These are phyloP conservation scores for Ceyx erithaca DNA, from an alignment of 2,797 vertebrate species.

Conservation along the genomic window DNA sequence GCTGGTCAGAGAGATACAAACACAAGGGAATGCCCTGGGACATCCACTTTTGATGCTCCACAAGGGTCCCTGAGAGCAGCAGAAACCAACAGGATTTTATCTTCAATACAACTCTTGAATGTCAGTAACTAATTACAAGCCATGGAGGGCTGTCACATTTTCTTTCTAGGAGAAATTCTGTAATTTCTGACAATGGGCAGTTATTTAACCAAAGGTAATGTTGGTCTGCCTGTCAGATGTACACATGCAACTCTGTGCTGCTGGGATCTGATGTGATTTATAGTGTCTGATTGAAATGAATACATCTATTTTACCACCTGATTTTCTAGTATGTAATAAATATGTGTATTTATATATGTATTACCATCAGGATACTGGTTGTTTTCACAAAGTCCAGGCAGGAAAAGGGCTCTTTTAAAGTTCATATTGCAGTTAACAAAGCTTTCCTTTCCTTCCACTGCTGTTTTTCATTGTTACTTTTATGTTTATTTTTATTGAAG, in stretches of 20 bases:
- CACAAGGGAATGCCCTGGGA: neutral
- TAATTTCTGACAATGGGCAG: neutral
- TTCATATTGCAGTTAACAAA: neutral
- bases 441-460: neutral
- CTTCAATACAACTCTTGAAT: neutral
- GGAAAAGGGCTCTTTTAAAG: neutral
- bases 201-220: neutral
- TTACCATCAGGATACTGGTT: neutral
- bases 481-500: constrained; percentile 35
- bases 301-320: neutral
- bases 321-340: neutral
- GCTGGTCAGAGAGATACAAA: neutral
- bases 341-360: too few relatives aligned
- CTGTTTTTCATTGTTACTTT: constrained; percentile 1
- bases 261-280: neutral
- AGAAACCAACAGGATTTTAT: neutral
- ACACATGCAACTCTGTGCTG: neutral
- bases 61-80: neutral
- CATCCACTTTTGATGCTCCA: neutral
- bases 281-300: neutral
- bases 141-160: neutral
- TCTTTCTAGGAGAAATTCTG: neutral
- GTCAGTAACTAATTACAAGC: neutral
- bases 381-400: neutral
- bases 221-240: neutral